These are phyloP conservation scores for Dendrocincla tyrannina DNA, from an alignment of 2,797 vertebrate species.

Conservation along the genomic window DNA sequence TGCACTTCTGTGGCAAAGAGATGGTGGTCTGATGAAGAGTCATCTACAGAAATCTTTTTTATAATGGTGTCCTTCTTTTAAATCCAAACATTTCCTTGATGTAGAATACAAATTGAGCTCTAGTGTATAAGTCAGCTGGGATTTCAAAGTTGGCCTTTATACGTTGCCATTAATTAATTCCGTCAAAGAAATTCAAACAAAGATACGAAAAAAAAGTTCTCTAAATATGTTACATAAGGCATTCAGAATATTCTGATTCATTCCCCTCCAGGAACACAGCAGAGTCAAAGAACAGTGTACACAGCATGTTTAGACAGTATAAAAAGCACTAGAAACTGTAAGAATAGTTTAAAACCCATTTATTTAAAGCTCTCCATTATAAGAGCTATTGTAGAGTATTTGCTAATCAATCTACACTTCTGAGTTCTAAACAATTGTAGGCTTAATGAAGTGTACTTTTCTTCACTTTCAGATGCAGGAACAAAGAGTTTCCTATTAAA, in stretches of 20 bases:
- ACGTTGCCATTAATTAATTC: constrained; percentile 66
- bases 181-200: constrained; percentile 66
- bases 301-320: constrained; percentile 45
- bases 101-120: constrained; percentile 71
- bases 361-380: constrained; percentile 42
- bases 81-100: constrained; percentile 61
- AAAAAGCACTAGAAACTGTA: constrained; percentile 45
- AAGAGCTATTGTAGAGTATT: constrained; percentile 46
- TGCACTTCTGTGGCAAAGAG: not conserved
- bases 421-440: constrained; percentile 21
- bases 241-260: constrained; percentile 68
- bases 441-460: constrained; percentile 45
- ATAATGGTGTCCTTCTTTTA: constrained; percentile 71
- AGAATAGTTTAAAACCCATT: constrained; percentile 36
- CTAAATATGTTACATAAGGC: constrained; percentile 73
- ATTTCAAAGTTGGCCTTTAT: constrained; percentile 68
- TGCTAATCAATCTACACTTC: constrained; percentile 50
- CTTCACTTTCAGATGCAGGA: constrained; percentile 13
- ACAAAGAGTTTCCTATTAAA: constrained; percentile 25
- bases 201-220: constrained; percentile 66
- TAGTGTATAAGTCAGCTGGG: constrained; percentile 65
- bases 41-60: constrained; percentile 64
- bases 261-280: constrained; percentile 65
- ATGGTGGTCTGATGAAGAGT: not conserved
- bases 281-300: constrained; percentile 55